Conservation (phyloP, 2,113 vertebrate genomes). For the Arvicanthis niloticus region DNA sequence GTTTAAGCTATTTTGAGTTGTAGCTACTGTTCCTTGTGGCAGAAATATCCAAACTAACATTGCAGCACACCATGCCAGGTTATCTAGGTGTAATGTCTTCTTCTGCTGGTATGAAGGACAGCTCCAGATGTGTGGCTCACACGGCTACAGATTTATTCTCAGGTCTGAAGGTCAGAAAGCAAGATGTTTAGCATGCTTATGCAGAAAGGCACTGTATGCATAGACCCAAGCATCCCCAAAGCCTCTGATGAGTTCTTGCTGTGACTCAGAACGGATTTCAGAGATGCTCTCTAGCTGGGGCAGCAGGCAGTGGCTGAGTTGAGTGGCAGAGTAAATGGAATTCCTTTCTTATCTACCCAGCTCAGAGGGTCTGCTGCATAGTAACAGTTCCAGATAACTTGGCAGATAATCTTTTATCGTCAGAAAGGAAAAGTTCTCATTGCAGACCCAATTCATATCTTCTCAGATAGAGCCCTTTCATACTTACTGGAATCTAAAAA, state of each 20-base stretch:
- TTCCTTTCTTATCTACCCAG: not conserved
- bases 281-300: not conserved
- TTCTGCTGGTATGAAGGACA: not conserved
- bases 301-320: accelerated
- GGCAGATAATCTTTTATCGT: not conserved
- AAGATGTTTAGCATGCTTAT: not conserved
- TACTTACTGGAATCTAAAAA: not conserved
- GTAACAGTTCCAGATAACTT: not conserved
- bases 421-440: slow-evolving; percentile 2
- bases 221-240: not conserved
- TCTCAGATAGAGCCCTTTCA: not conserved
- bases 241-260: not conserved
- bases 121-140: not conserved
- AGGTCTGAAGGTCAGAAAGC: not conserved
- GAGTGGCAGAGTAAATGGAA: not conserved
- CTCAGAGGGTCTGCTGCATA: not conserved
- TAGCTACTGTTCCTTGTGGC: not conserved
- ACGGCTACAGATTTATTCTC: not conserved
- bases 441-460: not conserved
- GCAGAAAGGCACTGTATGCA: no score
- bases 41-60: not conserved
- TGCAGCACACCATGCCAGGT: not conserved
- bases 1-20: not conserved
- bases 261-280: not conserved
- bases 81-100: not conserved